Conservation (phyloP, 37 sponge, comb jelly and placozoan genomes). For the Haliclona indistincta region DNA sequence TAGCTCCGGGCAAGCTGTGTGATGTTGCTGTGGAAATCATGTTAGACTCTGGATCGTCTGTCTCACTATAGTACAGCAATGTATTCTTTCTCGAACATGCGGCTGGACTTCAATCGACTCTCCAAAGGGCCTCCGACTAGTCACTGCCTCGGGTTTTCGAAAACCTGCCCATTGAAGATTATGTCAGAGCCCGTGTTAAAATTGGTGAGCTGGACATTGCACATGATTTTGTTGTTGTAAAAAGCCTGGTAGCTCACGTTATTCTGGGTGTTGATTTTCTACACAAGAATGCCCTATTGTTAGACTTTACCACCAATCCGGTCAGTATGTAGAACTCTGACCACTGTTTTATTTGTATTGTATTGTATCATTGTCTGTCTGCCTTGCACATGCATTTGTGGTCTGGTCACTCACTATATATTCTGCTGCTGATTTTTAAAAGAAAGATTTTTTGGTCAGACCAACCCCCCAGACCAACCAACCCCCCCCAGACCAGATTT, state of each 20-base stretch:
- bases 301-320: conserved; percentile 47
- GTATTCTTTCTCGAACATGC: background rate
- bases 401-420: too few species aligned
- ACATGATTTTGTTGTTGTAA: conserved; percentile 53
- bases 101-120: background rate
- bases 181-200: conserved; percentile 23
- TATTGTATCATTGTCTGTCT: too few species aligned
- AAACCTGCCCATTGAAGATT: conserved; percentile 23
- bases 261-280: conserved; percentile 62
- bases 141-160: conserved; percentile 56
- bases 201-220: conserved; percentile 15
- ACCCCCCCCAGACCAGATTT: too few species aligned
- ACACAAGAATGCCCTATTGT: conserved; percentile 23
- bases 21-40: conserved; percentile 30
- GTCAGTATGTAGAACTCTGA: background rate
- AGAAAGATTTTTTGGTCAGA: too few species aligned
- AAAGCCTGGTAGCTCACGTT: conserved; percentile 39
- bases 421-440: too few species aligned
- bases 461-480: too few species aligned
- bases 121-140: conserved; percentile 7
- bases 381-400: too few species aligned
- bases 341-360: too few species aligned
- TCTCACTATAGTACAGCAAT: conserved; percentile 24
- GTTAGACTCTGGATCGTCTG: conserved; percentile 49
- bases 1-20: conserved; percentile 3